A percentile compares a stretch with the other conserved stretches of the same genome.
Conservation (phyloP, 2,113 vertebrate genomes). For the Syrrhaptes paradoxus region DNA sequence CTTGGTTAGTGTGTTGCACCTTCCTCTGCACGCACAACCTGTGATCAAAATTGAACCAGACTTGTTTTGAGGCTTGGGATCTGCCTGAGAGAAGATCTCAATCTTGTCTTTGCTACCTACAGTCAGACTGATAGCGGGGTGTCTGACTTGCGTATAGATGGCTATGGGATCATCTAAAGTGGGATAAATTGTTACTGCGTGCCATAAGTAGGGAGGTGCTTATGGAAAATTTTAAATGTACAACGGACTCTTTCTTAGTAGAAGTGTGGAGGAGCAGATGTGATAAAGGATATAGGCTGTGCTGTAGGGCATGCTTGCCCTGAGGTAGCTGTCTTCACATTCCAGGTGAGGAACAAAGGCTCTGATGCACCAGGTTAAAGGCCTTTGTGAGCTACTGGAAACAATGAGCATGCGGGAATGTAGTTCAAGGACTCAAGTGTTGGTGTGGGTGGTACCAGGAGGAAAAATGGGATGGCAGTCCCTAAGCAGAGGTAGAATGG, state of each 20-base stretch:
- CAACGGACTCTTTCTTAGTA: neutral
- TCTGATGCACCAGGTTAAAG: neutral
- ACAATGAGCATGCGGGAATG: neutral
- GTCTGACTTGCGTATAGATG: neutral
- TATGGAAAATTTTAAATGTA: neutral
- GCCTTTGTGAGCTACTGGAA: neutral
- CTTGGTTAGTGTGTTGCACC: neutral
- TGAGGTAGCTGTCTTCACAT: fast-evolving
- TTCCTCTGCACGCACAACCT: neutral
- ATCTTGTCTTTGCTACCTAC: neutral
- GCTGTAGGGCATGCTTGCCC: neutral
- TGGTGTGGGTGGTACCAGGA: neutral
- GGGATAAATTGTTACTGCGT: neutral
- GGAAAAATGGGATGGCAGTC: neutral
- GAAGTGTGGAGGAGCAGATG: neutral
- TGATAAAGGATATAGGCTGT: neutral
- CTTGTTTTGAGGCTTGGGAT: neutral
- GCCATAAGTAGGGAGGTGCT: neutral
- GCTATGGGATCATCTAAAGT: neutral
- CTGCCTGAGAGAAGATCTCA: neutral
- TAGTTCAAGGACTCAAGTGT: neutral
- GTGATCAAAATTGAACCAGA: fast-evolving
- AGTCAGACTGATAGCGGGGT: neutral
- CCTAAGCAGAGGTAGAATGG: neutral
- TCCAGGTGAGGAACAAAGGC: neutral